Evolutionary conservation across 2,113 vertebrate species (phyloP).

Genomic region (Datnioides undecimradiatus): DNA sequence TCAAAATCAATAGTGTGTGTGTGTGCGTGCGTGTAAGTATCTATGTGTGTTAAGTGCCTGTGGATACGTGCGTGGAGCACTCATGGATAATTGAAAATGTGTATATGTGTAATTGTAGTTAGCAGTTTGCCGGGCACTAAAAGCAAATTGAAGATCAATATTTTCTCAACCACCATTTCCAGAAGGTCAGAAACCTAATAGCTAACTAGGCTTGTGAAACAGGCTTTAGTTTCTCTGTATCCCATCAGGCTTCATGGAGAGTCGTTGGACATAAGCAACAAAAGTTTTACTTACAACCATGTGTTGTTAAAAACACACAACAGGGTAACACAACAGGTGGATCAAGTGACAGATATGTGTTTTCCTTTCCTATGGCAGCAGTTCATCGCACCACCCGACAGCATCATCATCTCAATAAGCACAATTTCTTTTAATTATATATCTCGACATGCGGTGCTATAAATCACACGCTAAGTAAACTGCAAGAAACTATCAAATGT

Average conservation of each 20-base stretch:
- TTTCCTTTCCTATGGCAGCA: neutral
- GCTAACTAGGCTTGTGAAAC: slow-evolving; percentile 48
- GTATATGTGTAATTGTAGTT: slow-evolving; percentile 63
- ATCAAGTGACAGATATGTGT: neutral
- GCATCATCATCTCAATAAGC: slow-evolving; percentile 34
- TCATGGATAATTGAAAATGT: slow-evolving; percentile 69
- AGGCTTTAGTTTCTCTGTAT: slow-evolving; percentile 24
- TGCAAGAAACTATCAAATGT: neutral
- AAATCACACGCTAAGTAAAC: neutral
- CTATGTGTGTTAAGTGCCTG: slow-evolving; percentile 33
- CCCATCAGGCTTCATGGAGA: neutral
- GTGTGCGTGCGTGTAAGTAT: neutral
- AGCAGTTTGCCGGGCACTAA: slow-evolving; percentile 55
- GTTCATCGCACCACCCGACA: neutral
- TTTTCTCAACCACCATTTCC: slow-evolving; percentile 52
- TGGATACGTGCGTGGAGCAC: slow-evolving; percentile 15
- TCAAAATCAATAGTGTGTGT: slow-evolving; percentile 56
- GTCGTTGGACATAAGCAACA: neutral
- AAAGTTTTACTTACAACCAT: neutral
- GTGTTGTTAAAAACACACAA: neutral
- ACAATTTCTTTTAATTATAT: slow-evolving; percentile 22
- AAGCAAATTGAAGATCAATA: slow-evolving; percentile 73
- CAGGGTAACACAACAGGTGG: neutral
- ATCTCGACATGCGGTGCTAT: slow-evolving; percentile 4
- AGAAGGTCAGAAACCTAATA: slow-evolving; percentile 55